phyloP scores from a whole-genome alignment of 2,113 vertebrate genomes.

The Myotis brandtii region DNA sequence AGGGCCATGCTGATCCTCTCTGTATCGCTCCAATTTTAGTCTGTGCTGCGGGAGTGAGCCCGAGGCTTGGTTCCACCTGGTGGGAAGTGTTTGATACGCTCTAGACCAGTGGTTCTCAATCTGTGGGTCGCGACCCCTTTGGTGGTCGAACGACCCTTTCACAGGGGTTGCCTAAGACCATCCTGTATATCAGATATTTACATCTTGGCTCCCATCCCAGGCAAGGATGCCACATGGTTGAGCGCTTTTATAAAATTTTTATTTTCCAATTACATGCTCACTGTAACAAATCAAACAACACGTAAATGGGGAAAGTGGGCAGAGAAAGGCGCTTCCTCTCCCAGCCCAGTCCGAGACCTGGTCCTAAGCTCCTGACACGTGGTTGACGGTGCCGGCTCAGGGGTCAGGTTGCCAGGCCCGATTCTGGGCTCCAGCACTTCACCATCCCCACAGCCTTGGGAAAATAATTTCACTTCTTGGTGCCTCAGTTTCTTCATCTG shows the following conservation, averaged over 20 bases:
- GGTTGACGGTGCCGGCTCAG: too few species aligned
- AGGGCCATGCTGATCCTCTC: neutral
- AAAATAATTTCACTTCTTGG: too few species aligned
- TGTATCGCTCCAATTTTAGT: too few species aligned
- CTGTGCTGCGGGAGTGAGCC: neutral
- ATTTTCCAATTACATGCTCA: constrained; percentile 74
- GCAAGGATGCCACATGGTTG: constrained; percentile 54
- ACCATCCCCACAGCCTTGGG: neutral
- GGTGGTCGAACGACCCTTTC: too few species aligned
- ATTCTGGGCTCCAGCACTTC: neutral
- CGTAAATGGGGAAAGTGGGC: neutral
- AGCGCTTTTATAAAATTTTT: constrained; percentile 66
- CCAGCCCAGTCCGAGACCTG: neutral
- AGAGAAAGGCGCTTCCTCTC: neutral
- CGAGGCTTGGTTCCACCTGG: neutral
- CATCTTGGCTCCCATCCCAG: constrained; percentile 65
- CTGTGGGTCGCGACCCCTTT: too few species aligned
- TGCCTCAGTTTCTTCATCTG: neutral
- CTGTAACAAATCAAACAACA: constrained; percentile 70
- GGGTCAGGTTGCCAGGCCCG: too few species aligned
- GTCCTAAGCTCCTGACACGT: too few species aligned
- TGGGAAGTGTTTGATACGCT: neutral
- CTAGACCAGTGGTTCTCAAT: too few species aligned
- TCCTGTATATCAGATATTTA: too few species aligned
- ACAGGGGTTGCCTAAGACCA: too few species aligned